Percentiles rank a stretch among this genome's conserved stretches.
Evolutionary conservation across 1,140 invertebrate genomes (phyloP).

Genomic region (Berghia stephanieae): DNA sequence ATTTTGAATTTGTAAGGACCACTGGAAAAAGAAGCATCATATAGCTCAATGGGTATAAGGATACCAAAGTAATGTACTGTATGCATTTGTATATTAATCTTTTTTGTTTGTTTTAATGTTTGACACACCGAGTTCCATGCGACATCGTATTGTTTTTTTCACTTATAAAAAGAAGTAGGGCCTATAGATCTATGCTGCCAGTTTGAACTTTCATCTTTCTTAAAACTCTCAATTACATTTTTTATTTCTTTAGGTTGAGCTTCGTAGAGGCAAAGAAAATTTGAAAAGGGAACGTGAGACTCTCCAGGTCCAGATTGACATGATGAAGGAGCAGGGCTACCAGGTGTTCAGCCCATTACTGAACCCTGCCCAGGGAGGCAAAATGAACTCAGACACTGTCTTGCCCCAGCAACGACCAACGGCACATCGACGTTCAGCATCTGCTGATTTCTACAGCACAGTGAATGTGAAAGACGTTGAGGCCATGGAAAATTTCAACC

Average conservation of each 20-base stretch:
- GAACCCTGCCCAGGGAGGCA: neutral
- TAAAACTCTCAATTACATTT: no score
- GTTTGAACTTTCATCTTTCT: neutral
- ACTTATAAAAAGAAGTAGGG: no score
- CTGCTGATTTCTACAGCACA: conserved; percentile 51
- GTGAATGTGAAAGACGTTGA: conserved; percentile 35
- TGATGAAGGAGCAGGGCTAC: conserved; percentile 45
- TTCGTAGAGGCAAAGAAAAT: conserved; percentile 49
- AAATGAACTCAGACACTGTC: neutral
- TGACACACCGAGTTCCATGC: no score
- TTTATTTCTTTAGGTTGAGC: conserved; percentile 41
- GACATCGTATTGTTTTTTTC: no score
- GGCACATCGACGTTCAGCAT: conserved; percentile 51
- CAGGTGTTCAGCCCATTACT: conserved; percentile 17
- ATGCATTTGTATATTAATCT: no score
- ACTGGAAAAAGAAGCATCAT: no score
- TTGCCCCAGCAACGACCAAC: conserved; percentile 23
- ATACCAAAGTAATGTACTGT: no score
- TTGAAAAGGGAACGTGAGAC: conserved; percentile 46
- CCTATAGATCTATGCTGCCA: no score
- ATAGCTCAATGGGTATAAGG: no score
- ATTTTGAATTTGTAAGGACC: no score
- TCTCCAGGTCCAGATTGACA: conserved; percentile 54
- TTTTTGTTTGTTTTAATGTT: no score
- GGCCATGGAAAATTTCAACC: neutral